These are phyloP conservation scores for Euplagia quadripunctaria DNA, from an alignment of 2,888 invertebrate species.

Conservation along the genomic window DNA sequence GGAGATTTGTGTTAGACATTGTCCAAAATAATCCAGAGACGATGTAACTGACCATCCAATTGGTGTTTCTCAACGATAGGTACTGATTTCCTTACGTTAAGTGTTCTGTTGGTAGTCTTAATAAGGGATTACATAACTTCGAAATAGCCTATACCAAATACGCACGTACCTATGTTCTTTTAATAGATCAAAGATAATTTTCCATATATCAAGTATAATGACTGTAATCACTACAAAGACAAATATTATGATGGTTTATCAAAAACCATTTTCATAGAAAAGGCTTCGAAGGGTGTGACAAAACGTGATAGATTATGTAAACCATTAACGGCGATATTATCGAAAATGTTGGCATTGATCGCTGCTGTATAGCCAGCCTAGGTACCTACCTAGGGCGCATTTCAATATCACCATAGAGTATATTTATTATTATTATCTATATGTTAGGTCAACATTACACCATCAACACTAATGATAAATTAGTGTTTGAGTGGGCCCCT, in stretches of 20 bases:
- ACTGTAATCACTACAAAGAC: conserved; percentile 35
- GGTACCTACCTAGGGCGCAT: conserved; percentile 30
- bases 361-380: conserved; percentile 32
- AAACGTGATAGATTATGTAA: conserved; percentile 69
- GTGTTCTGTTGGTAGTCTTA: too few species aligned
- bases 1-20: too few species aligned
- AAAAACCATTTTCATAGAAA: conserved; percentile 38
- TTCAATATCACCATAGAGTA: conserved; percentile 26
- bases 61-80: too few species aligned
- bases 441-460: conserved; percentile 20
- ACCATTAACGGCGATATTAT: conserved; percentile 73
- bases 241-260: conserved; percentile 45
- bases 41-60: too few species aligned
- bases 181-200: conserved; percentile 1
- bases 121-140: too few species aligned
- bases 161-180: not conserved
- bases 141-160: too few species aligned
- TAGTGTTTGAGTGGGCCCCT: too few species aligned
- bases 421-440: conserved; percentile 2
- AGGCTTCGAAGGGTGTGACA: conserved; percentile 62
- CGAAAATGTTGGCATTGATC: conserved; percentile 50
- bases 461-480: conserved; percentile 8
- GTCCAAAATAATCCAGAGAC: too few species aligned
- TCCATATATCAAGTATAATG: conserved; percentile 4
- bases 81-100: too few species aligned